phyloP scores from a whole-genome alignment of 2,888 invertebrate species.

The Glaucopsyche alexis region DNA sequence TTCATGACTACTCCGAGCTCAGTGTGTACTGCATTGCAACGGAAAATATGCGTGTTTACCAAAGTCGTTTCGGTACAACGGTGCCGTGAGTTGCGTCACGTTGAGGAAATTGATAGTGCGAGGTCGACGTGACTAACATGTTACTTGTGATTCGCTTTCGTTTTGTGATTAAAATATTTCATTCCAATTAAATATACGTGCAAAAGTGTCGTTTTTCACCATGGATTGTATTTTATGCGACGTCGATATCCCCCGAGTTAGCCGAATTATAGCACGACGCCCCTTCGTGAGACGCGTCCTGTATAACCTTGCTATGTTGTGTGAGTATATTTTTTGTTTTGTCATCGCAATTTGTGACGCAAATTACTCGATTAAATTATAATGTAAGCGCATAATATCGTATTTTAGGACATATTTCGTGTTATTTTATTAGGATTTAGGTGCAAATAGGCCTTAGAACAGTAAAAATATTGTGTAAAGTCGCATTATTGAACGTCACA shows the following conservation, averaged over 20 bases:
- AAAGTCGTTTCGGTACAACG: slow-evolving; percentile 80
- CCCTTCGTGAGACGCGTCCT: slow-evolving; percentile 69
- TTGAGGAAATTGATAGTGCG: slow-evolving; percentile 79
- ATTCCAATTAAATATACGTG: slow-evolving; percentile 51
- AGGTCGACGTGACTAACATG: slow-evolving; percentile 77
- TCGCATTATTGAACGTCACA: slow-evolving; percentile 77
- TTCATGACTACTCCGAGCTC: slow-evolving; percentile 80
- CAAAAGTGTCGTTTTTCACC: slow-evolving; percentile 57
- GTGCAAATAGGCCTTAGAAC: slow-evolving; percentile 50
- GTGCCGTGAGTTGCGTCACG: slow-evolving; percentile 79
- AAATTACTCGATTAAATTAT: not conserved
- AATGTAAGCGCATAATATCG: not conserved
- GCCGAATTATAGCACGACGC: slow-evolving; percentile 74
- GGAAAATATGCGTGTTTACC: slow-evolving; percentile 81
- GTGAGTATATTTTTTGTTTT: slow-evolving; percentile 70
- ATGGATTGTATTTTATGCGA: slow-evolving; percentile 64
- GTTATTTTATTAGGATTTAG: slow-evolving; percentile 30
- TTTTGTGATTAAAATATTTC: slow-evolving; percentile 52
- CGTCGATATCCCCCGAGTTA: slow-evolving; percentile 71
- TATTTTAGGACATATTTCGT: not conserved
- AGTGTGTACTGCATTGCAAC: slow-evolving; percentile 81
- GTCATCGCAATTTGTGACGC: not conserved
- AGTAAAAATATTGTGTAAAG: slow-evolving; percentile 55
- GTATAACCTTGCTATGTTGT: slow-evolving; percentile 74
- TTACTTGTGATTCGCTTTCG: slow-evolving; percentile 64